These are phyloP conservation scores for Octodonta nipae DNA, from an alignment of 2,888 invertebrate species.

Conservation along the genomic window DNA sequence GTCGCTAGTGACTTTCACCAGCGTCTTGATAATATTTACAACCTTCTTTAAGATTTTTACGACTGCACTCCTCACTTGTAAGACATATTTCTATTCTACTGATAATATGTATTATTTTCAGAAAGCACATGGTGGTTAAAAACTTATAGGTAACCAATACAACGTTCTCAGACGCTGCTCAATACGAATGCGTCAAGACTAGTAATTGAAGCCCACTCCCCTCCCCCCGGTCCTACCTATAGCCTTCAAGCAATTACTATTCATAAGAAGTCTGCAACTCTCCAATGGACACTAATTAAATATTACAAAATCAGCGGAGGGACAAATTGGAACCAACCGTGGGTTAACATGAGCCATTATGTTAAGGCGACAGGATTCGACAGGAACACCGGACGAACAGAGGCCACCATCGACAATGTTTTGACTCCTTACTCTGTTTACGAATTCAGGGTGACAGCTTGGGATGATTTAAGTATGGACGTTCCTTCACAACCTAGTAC, in stretches of 20 bases:
- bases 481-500: slow-evolving; percentile 72
- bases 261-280: slow-evolving; percentile 58
- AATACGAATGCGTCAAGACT: slow-evolving; percentile 78
- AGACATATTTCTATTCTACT: too few relatives aligned
- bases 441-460: slow-evolving; percentile 79
- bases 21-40: too few relatives aligned
- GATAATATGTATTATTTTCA: slow-evolving; percentile 19
- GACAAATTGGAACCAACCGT: slow-evolving; percentile 74
- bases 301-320: slow-evolving; percentile 67
- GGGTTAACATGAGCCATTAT: slow-evolving; percentile 56
- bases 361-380: slow-evolving; percentile 62
- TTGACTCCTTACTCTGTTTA: slow-evolving; percentile 82
- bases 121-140: slow-evolving; percentile 59
- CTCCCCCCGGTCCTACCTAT: slow-evolving; percentile 80
- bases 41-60: too few relatives aligned
- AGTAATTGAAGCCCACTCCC: slow-evolving; percentile 71
- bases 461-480: slow-evolving; percentile 73
- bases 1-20: too few relatives aligned
- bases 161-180: slow-evolving; percentile 74
- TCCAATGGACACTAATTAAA: slow-evolving; percentile 69
- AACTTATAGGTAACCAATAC: slow-evolving; percentile 65
- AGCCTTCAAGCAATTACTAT: slow-evolving; percentile 72
- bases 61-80: too few relatives aligned
- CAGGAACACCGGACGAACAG: slow-evolving; percentile 53
- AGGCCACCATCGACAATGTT: slow-evolving; percentile 52